These are phyloP conservation scores for Lasioglossum morio DNA, from an alignment of 2,888 invertebrate genomes.

Conservation along the genomic window DNA sequence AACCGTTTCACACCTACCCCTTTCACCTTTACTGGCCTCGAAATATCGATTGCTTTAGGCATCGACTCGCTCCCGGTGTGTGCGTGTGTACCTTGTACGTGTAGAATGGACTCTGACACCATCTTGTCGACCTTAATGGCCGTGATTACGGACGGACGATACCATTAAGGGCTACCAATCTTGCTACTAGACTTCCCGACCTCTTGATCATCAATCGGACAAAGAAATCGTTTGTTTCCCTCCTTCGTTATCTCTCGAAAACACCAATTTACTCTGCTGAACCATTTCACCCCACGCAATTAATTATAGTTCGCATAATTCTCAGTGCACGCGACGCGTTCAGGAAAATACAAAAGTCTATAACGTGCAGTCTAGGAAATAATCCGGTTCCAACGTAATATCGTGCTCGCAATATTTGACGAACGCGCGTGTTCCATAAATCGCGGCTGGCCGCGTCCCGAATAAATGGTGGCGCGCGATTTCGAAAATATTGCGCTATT, in stretches of 20 bases:
- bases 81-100: constrained; percentile 47
- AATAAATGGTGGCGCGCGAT: not conserved
- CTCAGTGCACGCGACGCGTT: not conserved
- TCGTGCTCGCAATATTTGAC: not conserved
- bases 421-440: not conserved
- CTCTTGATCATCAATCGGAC: constrained; percentile 4
- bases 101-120: constrained; percentile 48
- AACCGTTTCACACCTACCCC: constrained; percentile 72
- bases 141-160: constrained; percentile 71
- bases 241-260: not conserved
- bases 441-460: not conserved
- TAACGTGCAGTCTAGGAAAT: not conserved
- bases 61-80: constrained; percentile 44
- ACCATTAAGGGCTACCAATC: constrained; percentile 68
- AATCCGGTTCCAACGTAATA: not conserved
- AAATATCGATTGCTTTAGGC: constrained; percentile 74
- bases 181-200: constrained; percentile 63
- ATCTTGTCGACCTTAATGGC: constrained; percentile 69
- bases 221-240: not conserved
- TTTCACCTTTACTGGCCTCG: constrained; percentile 72
- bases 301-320: not conserved
- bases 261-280: not conserved
- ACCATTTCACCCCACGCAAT: not conserved
- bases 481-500: constrained; percentile 7
- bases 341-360: not conserved